Conservation (phyloP, 2,888 invertebrate genomes). For the Cheilosia scutellata region DNA sequence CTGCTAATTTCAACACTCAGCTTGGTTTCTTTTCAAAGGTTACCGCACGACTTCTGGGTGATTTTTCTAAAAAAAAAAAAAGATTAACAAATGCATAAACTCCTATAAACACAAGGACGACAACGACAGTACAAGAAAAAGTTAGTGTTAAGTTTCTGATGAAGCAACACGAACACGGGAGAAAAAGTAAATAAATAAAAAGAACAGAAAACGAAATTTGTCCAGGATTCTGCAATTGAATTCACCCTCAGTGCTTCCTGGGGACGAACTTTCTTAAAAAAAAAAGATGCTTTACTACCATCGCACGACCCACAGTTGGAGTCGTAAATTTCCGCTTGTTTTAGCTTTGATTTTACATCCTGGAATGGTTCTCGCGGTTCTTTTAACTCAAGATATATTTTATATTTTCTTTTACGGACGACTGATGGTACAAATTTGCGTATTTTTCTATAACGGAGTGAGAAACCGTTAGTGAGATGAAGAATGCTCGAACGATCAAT, state of each 20-base stretch:
- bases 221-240: constrained; percentile 66
- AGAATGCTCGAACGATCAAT: too few relatives aligned
- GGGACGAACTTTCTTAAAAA: constrained; percentile 37
- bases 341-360: constrained; percentile 54
- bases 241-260: constrained; percentile 45
- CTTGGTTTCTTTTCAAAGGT: constrained; percentile 47
- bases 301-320: constrained; percentile 29
- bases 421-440: constrained; percentile 1
- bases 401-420: background rate
- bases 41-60: constrained; percentile 36
- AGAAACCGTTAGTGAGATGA: too few relatives aligned
- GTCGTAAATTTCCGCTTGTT: constrained; percentile 57
- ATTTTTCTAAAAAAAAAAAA: constrained; percentile 13
- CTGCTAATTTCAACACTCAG: constrained; percentile 73
- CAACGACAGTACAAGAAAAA: constrained; percentile 48
- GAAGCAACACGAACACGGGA: constrained; percentile 51
- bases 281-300: constrained; percentile 10
- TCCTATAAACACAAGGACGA: constrained; percentile 50
- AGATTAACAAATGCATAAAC: constrained; percentile 29
- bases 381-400: background rate
- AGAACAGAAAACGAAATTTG: constrained; percentile 21
- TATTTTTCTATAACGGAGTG: background rate
- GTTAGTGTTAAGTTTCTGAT: constrained; percentile 61
- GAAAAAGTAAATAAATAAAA: constrained; percentile 50
- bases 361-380: background rate